Evolutionary conservation across 2,113 vertebrate species (phyloP).

Genomic region (Ardeotis arabs): DNA sequence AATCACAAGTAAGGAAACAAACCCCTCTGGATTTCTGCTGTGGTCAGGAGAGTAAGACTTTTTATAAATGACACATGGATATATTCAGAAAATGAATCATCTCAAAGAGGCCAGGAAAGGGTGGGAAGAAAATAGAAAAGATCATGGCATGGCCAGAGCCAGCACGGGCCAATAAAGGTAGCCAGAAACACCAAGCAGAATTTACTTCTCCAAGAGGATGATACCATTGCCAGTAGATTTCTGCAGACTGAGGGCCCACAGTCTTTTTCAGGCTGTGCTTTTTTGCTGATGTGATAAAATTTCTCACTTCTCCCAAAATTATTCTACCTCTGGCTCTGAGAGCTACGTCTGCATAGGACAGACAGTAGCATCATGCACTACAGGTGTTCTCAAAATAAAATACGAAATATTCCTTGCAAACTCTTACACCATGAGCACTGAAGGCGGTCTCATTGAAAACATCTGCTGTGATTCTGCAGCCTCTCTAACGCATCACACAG

Average conservation of each 20-base stretch:
- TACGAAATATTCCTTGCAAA: background rate
- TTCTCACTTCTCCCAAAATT: background rate
- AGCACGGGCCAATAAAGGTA: background rate
- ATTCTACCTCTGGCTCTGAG: background rate
- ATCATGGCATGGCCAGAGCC: background rate
- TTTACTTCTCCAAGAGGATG: background rate
- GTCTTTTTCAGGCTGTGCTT: background rate
- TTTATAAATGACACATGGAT: background rate
- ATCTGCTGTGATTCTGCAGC: background rate
- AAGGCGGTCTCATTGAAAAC: background rate
- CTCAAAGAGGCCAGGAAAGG: background rate
- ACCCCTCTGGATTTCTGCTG: background rate
- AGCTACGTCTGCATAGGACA: background rate
- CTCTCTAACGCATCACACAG: background rate
- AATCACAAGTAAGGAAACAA: conserved; percentile 15
- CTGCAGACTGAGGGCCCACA: background rate
- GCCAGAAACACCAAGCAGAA: background rate
- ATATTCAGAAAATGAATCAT: background rate
- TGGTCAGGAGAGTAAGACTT: background rate
- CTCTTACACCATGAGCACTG: background rate
- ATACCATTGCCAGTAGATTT: background rate
- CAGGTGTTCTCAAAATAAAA: background rate
- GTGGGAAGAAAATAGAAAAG: background rate
- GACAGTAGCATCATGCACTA: background rate
- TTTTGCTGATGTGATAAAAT: background rate